Evolutionary conservation across 2,888 invertebrate genomes (phyloP), one percentile per base, ranked within the genome.

Genomic region (Sesia bembeciformis): DNA sequence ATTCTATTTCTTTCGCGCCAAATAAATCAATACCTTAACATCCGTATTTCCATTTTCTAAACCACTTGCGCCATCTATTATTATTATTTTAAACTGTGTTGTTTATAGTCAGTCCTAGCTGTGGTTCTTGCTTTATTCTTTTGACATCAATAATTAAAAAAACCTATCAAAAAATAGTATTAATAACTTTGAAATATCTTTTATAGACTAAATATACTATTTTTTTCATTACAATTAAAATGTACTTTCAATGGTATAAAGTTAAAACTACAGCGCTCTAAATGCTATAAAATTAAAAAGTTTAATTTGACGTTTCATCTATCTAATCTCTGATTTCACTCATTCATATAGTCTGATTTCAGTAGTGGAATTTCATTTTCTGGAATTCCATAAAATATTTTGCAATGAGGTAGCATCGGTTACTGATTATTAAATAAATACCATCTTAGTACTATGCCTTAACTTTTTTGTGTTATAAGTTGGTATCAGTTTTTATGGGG

Each of bases 381-480:
- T 60, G 60, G 61, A 70, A 75, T 71, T 71, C 62, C 58, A 64
- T 62, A 59, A 40, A 66, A 63, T 67, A 63, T 59, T 58, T 72
- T 83, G 81, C 80, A 68, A 88, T 89, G 87, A 78, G 86, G 80
- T 88, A 89, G 86, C 87, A 80, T 63, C 70, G 68, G 68, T 67
- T 65, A 68, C 66, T 59, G 60, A 63, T 61, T 67, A 66, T 65
- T 66, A 62, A 70, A 59, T 62, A 65, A 70, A 65, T 65, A 80
- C 73, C 75, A 80, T 69, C 76, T 70, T 66, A 74, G 62, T 87
- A 87, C 77, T 87, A 88, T 89, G 87, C 80, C 86, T 80, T 89
- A 84, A 84, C 64, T 74, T 69, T 75, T 77, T 79, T 78, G 71
- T 81, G 72, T 72, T 71, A 72, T 61, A 72, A 75, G 70, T 43